Percentiles rank a stretch among this genome's conserved stretches.
These are phyloP conservation scores for Steatocranus sp. DNA, from an alignment of 2,797 vertebrate species.

Conservation along the genomic window DNA sequence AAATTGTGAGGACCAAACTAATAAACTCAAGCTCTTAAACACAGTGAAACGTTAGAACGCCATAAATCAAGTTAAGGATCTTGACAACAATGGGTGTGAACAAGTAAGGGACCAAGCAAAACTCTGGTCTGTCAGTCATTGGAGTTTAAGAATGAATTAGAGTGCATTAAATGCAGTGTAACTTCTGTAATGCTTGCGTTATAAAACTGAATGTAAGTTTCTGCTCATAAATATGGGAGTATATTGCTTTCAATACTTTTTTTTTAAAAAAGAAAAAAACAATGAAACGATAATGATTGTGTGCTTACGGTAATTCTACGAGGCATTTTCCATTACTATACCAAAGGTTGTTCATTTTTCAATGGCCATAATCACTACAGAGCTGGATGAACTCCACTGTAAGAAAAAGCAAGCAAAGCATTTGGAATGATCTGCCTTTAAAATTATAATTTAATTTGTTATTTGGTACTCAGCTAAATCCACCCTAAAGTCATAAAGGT, in stretches of 20 bases:
- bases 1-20: conserved; percentile 35
- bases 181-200: neutral
- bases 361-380: neutral
- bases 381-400: neutral
- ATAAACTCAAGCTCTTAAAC: conserved; percentile 54
- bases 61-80: conserved; percentile 55
- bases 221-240: neutral
- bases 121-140: conserved; percentile 13
- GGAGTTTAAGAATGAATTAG: conserved; percentile 20
- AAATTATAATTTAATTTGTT: neutral
- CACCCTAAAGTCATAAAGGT: neutral
- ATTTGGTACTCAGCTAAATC: neutral
- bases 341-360: neutral
- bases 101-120: conserved; percentile 13
- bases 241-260: neutral
- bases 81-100: conserved; percentile 54
- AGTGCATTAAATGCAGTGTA: neutral
- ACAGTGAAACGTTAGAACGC: conserved; percentile 42
- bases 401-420: neutral
- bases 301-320: neutral
- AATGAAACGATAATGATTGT: neutral
- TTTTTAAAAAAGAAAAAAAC: accelerated
- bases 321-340: neutral
- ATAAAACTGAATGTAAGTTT: neutral
- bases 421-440: neutral